Conservation (phyloP, 1,140 invertebrate genomes). For the Drosophila funebris region DNA sequence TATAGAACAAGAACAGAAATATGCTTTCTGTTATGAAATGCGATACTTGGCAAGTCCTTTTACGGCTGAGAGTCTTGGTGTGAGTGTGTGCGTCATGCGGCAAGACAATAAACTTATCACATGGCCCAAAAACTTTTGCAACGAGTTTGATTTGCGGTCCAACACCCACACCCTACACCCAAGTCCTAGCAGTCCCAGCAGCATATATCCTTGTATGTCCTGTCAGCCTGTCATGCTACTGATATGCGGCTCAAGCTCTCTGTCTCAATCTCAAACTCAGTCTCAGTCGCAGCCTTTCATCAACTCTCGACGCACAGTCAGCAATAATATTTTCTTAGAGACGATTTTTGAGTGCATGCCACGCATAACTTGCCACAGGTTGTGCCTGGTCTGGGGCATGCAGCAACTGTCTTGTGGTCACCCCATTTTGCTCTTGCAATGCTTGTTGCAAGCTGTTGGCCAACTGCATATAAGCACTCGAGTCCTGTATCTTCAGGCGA, state of each 20-base stretch:
- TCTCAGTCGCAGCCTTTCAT: constrained; percentile 50
- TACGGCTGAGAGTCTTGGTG: constrained; percentile 11
- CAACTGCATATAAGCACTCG: constrained; percentile 49
- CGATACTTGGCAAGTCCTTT: constrained; percentile 63
- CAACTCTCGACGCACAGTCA: constrained; percentile 59
- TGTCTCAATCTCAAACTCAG: neutral
- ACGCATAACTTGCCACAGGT: constrained; percentile 48
- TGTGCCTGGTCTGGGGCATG: neutral
- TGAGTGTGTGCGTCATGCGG: constrained; percentile 52
- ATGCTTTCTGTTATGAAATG: constrained; percentile 69
- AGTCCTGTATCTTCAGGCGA: constrained; percentile 50
- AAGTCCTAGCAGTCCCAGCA: no score
- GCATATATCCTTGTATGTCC: constrained; percentile 31
- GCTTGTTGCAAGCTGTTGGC: constrained; percentile 31
- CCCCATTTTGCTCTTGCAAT: constrained; percentile 40
- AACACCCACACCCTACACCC: neutral
- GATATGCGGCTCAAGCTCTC: constrained; percentile 62
- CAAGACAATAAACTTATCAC: constrained; percentile 82
- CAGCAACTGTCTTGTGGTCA: constrained; percentile 50
- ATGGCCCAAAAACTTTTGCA: constrained; percentile 74
- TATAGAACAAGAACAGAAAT: constrained; percentile 73
- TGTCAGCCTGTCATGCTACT: constrained; percentile 61
- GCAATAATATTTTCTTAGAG: constrained; percentile 77
- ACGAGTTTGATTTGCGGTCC: constrained; percentile 75
- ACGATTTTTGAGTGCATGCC: constrained; percentile 47